Evolutionary conservation across 2,888 invertebrate genomes (phyloP), one percentile per base, ranked within the genome.

Genomic region (Nysson spinosus): DNA sequence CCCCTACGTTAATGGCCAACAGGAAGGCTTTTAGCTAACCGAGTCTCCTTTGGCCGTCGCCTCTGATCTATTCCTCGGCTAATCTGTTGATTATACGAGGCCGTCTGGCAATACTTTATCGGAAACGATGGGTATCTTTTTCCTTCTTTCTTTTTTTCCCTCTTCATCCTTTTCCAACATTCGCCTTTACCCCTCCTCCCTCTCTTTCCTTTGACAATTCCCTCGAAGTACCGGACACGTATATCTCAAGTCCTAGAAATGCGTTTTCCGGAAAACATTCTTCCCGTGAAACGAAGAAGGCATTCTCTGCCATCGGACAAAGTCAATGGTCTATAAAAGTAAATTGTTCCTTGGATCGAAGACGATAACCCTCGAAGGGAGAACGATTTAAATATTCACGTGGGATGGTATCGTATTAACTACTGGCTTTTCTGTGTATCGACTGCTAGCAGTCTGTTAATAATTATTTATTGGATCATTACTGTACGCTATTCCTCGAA

Each of bases 31-130:
- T 87, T 87, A 87, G 86, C 86, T 85, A 85, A 86, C 85, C 83
- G 82, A 82, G 76, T 80, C 77, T 78, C 74, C 72, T 78, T 78
- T 75, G 63, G 73, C 77, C 78, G 69, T 76, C 78, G 72, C 71
- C 82, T 83, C 84, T 86, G 85, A 85, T 87, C 86, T 83, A 87
- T 86, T 85, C 81, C 79, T 79, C 79, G 80, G 82, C 82, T 87
- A 87, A 87, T 86, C 84, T 85, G 81, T 84, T 87, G 86, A 87
- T 87, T 87, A 87, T 86, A 87, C 87, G 83, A 79, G 81, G 81
- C 82, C 81, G 80, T 81, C 80, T 78, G 79, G 80, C 78, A 82
- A 85, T 84, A 83, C 81, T 82, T 85, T 86, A 87, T 85, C 83
- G 83, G 81, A 69, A 80, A 81, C 77, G 83, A 82, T 82, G 70